These are phyloP conservation scores for Lamprotornis superbus DNA, from an alignment of 2,113 vertebrate genomes.

Conservation along the genomic window DNA sequence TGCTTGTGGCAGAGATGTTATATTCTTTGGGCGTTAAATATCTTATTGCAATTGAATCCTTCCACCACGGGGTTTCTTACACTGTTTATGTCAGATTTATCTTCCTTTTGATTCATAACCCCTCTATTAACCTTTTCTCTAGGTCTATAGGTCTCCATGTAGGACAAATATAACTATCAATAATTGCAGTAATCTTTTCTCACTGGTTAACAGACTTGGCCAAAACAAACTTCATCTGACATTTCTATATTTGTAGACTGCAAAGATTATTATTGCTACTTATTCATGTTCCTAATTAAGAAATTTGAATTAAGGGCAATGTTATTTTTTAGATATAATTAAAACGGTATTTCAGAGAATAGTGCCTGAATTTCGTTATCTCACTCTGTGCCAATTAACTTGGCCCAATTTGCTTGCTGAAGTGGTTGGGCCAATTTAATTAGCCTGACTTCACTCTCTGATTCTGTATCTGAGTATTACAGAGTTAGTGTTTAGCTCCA, in stretches of 20 bases:
- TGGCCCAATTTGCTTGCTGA: conserved; percentile 38
- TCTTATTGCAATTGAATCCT: neutral
- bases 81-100: neutral
- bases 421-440: conserved; percentile 55
- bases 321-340: conserved; percentile 62
- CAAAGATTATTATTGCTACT: conserved; percentile 27
- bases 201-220: neutral
- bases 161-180: neutral
- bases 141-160: neutral
- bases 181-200: neutral
- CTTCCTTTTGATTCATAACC: neutral
- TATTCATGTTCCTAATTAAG: conserved; percentile 63
- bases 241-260: conserved; percentile 27
- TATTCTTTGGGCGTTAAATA: neutral
- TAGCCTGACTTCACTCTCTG: conserved; percentile 33
- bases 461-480: conserved; percentile 17
- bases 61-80: neutral
- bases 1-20: neutral
- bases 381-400: conserved; percentile 44
- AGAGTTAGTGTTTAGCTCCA: neutral
- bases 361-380: conserved; percentile 46
- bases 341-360: conserved; percentile 60
- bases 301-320: conserved; percentile 26
- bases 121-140: neutral
- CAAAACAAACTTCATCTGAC: conserved; percentile 11